Conservation (phyloP, 1,140 invertebrate genomes). For the Periplaneta americana region DNA sequence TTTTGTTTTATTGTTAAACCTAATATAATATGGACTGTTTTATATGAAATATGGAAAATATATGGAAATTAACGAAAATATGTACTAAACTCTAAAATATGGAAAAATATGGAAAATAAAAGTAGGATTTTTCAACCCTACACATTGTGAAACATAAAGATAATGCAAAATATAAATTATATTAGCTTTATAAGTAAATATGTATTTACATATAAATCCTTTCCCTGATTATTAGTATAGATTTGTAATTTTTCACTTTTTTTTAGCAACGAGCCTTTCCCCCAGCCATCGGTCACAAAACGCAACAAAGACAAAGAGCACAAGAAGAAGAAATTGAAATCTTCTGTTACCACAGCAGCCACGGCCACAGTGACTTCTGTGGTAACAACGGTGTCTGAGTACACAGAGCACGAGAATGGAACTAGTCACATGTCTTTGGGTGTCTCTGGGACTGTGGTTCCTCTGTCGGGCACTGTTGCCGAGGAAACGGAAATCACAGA, state of each 20-base stretch:
- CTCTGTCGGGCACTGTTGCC: not conserved
- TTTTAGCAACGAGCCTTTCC: conserved; percentile 36
- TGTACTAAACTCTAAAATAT: no score
- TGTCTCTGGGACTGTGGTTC: not conserved
- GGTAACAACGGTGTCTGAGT: not conserved
- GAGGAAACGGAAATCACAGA: not conserved
- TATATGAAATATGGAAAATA: no score
- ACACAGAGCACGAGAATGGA: not conserved
- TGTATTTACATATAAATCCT: no score
- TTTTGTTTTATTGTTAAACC: no score
- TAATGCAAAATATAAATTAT: no score
- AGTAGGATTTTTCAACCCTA: no score
- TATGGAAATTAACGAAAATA: no score
- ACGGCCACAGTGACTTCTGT: conserved; percentile 22
- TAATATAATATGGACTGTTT: no score
- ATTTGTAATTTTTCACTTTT: not conserved
- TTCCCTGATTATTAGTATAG: no score
- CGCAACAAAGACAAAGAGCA: conserved; percentile 44
- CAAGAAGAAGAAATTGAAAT: conserved; percentile 44
- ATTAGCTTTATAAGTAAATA: no score
- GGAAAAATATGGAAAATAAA: no score
- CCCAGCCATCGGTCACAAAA: conserved; percentile 34
- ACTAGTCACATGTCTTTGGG: not conserved
- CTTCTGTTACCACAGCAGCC: conserved; percentile 18
- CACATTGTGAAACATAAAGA: no score